Percentiles rank a stretch among this genome's conserved stretches.
phyloP scores from a whole-genome alignment of 2,888 invertebrate genomes.

The Lysandra coridon region DNA sequence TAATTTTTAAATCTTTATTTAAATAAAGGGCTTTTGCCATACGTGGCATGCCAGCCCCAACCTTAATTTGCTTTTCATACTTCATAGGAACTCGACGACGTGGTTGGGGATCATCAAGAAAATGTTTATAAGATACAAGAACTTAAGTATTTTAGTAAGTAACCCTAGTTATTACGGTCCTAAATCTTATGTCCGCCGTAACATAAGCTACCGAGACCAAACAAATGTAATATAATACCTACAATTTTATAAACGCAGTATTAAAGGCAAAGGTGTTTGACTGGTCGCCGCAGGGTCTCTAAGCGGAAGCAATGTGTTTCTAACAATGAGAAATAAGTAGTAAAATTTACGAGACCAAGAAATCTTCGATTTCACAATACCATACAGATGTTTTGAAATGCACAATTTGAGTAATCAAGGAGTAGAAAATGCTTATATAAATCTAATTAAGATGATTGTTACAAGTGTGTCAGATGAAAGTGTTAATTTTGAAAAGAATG shows the following conservation, averaged over 20 bases:
- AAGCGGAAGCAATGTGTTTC: not conserved
- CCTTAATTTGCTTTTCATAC: no score
- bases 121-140: no score
- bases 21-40: no score
- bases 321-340: constrained; percentile 17
- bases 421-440: constrained; percentile 17
- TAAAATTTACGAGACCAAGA: constrained; percentile 1
- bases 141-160: no score
- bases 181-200: not conserved
- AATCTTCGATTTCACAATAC: constrained; percentile 4
- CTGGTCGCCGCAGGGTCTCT: not conserved
- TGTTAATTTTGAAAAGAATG: constrained; percentile 15
- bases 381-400: not conserved
- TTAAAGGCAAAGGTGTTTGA: constrained; percentile 14
- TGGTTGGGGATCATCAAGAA: no score
- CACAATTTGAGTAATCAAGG: constrained; percentile 25
- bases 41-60: no score
- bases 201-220: not conserved
- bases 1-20: no score
- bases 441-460: constrained; percentile 8
- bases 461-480: constrained; percentile 25
- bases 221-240: constrained; percentile 1
- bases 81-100: no score
- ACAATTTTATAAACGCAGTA: not conserved
- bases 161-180: not conserved